Base-by-base conservation (phyloP, 2,113 vertebrate species). In the Danio rerio region DNA sequence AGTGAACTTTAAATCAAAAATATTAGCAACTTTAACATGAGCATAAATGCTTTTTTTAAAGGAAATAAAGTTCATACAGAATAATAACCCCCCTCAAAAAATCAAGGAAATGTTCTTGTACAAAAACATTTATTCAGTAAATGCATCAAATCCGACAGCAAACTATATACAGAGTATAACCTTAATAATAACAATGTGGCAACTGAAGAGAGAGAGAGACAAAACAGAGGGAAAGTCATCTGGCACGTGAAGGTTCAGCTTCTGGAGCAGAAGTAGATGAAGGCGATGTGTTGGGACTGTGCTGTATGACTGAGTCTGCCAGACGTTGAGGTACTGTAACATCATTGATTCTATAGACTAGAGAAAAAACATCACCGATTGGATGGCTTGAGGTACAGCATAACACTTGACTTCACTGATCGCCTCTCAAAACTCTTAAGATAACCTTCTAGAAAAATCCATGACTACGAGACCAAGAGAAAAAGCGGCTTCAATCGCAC, bases 81-180 rank as follows among this genome's bases (percentile, higher is more conserved):
- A 8, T 15, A 55, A 53, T 16, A n/a, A 45, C 16, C 61, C 2
- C 49, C 49, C 7, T 6, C 49, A 9, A 47, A 20, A 52, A 55
- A 47, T 12, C 45, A 42, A 31, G 42, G 9, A 18, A 53, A 78
- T 63, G 5, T 47, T 16, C 83, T 85, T 71, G 65, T 65, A 52
- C 59, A 81, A 89, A 88, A 87, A 21, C 71, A 81, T 86, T 86
- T 86, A 86, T 86, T 86, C 6, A 58, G 15, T 71, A 62, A 84
- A 74, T 42, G 52, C 49, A 73, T 55, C 20, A 63, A 52, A 40
- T 79, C 58, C 53, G 55, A 62, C 1, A 47, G 59, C 45, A 77
- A 70, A 78, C 79, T 78, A 55, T 78, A 70, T 73, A 77, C 79
- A 86, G 62, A 68, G 40, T 63, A 70, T 73, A 72, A 75, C n/a